Base-by-base conservation (phyloP, 2,113 vertebrate genomes). In the Hippoglossus stenolepis region DNA sequence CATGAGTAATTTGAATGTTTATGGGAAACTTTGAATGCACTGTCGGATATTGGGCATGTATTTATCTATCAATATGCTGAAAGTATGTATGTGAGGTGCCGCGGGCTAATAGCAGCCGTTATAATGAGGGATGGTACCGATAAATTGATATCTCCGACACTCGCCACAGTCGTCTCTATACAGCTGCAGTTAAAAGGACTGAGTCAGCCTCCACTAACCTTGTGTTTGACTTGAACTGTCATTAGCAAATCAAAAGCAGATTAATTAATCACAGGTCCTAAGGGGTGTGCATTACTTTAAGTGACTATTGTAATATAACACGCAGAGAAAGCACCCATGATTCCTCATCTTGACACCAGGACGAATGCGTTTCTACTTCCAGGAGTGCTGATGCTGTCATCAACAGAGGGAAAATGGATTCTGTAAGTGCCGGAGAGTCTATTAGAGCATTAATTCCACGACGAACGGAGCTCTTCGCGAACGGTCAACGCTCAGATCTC, bases 231-330 rank as follows among this genome's bases (percentile, higher is more conserved):
- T 90, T 61, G 82, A 83, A 86, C 85, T 87, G 92, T 92, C 91
- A 91, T 93, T 92, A 93, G 86, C 87, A 68, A 90, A 91, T 92
- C 90, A 93, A 92, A 92, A 87, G 87, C 59, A 89, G 87, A 92
- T 93, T 91, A 93, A 94, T 93, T 92, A 92, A 93, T 91, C 65
- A 77, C 81, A 83, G 74, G 83, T 77, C 84, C 85, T 77, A 24
- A 4, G 78, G 47, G 77, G 81, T 67, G 75, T 79, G 84, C 85
- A 93, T 93, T 93, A 91, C 85, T 87, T 84, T 84, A 92, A 93
- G 90, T 90, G 86, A 92, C 84, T 88, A 90, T 90, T 92, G 91
- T 90, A 91, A 91, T 92, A 87, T 93, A 93, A 90, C 84, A 87
- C 85, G 53, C 62, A 82, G 89, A 91, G 85, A 88, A 93, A 93